Evolutionary conservation across 2,113 vertebrate species (phyloP), one percentile per base, ranked within the genome.

Genomic region (Gavia stellata): DNA sequence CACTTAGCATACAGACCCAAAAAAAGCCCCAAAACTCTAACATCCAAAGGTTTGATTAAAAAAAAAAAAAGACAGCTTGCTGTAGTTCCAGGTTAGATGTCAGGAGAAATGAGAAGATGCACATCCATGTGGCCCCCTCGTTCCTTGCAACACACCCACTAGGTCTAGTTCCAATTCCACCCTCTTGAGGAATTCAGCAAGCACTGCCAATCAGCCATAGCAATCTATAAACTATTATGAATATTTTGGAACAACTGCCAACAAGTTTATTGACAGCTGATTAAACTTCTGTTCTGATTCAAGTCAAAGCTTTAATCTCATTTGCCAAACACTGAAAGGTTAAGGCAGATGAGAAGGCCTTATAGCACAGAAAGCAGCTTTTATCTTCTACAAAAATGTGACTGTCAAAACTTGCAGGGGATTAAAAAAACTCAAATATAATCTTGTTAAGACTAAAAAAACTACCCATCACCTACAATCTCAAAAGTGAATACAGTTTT

Each of bases 231-330:
- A 66, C 74, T 62, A 71, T 63, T 10, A 0, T 5, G 18, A 83
- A 36, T 56, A 66, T 77, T 87, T 75, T 77, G 63, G 67, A 96
- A 75, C 70, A 81, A 80, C 79, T 90, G 84, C 81, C 92, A 94
- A 55, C 62, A 91, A 63, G 33, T 82, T 82, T 93, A 94, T 92
- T 92, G 93, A 86, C 38, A 47, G 87, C 6, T 18, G n/a, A 94
- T 84, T 95, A 88, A 95, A 88, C 58, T 91, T 92, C 55, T 90
- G 81, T 92, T 94, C 94, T 71, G 66, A 91, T 94, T 74, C 93
- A 91, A 94, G 86, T 38, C 25, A 80, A 91, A 95, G 42, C 84
- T 96, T 94, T 92, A 94, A 96, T 96, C 74, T 42, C 26, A 47
- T 73, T 91, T 96, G 62, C 72, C 49, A 81, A 80, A 65, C 61